Conservation (phyloP, 2,797 vertebrate genomes). For the Mormyrops attenuatus region DNA sequence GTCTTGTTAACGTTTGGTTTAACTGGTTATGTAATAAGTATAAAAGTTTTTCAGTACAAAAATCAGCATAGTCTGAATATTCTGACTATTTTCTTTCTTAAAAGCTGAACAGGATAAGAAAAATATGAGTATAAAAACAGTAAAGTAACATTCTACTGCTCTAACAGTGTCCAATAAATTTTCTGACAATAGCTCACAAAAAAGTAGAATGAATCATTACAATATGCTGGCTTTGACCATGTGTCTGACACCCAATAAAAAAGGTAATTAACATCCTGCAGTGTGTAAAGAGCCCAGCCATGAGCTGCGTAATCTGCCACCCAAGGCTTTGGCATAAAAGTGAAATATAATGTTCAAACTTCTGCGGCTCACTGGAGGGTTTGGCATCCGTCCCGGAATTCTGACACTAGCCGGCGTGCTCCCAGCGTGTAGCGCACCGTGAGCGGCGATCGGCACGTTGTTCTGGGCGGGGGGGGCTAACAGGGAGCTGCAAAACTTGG, state of each 20-base stretch:
- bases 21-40: not conserved
- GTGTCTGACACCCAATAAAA: constrained; percentile 6
- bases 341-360: constrained; percentile 1
- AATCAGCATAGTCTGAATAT: not conserved
- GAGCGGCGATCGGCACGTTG: not conserved
- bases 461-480: not conserved
- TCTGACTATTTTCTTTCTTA: not conserved
- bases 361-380: not conserved
- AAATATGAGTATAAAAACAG: not conserved
- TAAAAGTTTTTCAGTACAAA: not conserved
- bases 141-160: not conserved
- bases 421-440: too few relatives aligned
- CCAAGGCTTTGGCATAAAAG: not conserved
- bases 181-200: constrained; percentile 4
- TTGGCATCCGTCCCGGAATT: not conserved
- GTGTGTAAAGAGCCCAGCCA: not conserved
- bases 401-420: not conserved
- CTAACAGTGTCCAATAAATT: not conserved
- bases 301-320: not conserved
- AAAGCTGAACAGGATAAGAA: not conserved
- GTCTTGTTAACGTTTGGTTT: not conserved
- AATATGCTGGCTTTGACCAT: not conserved
- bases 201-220: not conserved
- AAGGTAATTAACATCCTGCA: constrained; percentile 7
- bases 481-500: not conserved